A percentile compares a stretch with the other conserved stretches of the same genome.
Conservation (phyloP, 2,113 vertebrate species). For the Neolamprologus sp. region DNA sequence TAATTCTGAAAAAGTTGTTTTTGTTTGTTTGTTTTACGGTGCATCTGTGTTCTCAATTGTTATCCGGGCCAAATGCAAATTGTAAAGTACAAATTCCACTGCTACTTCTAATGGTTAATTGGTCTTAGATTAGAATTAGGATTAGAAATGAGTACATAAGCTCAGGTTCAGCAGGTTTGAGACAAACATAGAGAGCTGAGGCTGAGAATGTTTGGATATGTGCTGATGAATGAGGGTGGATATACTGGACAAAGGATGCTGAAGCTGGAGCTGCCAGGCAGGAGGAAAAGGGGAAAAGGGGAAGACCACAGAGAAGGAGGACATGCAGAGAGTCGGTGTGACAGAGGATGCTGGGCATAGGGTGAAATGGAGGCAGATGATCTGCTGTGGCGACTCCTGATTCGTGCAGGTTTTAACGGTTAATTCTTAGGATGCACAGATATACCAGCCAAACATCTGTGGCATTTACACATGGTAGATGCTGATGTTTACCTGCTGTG, state of each 20-base stretch:
- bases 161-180: fast-evolving
- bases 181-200: neutral
- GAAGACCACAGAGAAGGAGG: neutral
- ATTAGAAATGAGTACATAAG: neutral
- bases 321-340: neutral
- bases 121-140: neutral
- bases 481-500: neutral
- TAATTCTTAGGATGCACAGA: neutral
- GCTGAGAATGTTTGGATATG: neutral
- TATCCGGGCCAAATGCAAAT: neutral
- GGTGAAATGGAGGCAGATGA: neutral
- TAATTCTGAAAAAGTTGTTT: neutral
- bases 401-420: neutral
- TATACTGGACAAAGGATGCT: neutral
- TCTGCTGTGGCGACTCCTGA: neutral
- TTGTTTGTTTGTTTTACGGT: neutral
- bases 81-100: neutral
- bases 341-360: neutral
- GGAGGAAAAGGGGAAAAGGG: neutral
- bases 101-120: neutral
- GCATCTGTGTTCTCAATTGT: neutral
- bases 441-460: neutral
- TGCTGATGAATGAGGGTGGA: neutral
- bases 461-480: neutral
- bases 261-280: neutral